Conservation (phyloP, 2,888 invertebrate species). For the Nemoura dubitans region DNA sequence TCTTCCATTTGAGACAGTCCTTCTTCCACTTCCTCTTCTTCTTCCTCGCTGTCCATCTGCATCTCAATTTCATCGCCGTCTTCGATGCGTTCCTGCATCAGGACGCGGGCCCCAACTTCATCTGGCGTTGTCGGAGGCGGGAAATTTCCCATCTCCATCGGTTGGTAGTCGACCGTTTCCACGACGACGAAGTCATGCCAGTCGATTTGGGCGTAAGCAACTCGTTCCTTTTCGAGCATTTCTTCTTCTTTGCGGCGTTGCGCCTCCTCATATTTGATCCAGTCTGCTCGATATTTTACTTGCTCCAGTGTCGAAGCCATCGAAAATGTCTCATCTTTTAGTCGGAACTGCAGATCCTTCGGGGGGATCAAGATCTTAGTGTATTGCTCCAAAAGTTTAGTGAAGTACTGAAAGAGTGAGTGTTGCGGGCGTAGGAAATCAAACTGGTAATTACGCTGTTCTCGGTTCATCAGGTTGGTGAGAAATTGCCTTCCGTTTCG, state of each 20-base stretch:
- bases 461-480: conserved; percentile 97
- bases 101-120: conserved; percentile 93
- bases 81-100: conserved; percentile 84
- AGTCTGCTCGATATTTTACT: conserved; percentile 93
- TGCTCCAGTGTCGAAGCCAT: conserved; percentile 79
- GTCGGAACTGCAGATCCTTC: conserved; percentile 83
- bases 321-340: conserved; percentile 80
- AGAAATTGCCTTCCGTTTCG: conserved; percentile 97
- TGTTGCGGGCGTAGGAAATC: conserved; percentile 99
- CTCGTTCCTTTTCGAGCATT: conserved; percentile 91
- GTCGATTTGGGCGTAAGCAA: conserved; percentile 97
- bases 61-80: conserved; percentile 87
- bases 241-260: conserved; percentile 94
- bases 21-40: conserved; percentile 66
- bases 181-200: conserved; percentile 99
- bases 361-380: conserved; percentile 97
- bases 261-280: conserved; percentile 94
- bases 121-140: conserved; percentile 97
- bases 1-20: conserved; percentile 45
- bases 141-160: conserved; percentile 94
- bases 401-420: conserved; percentile 97
- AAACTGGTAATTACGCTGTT: conserved; percentile 97
- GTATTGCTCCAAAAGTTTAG: conserved; percentile 96
- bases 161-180: conserved; percentile 98
- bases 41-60: conserved; percentile 86